Evolutionary conservation across 2,113 vertebrate species (phyloP).

Genomic region (Trochalopteron elliotii): DNA sequence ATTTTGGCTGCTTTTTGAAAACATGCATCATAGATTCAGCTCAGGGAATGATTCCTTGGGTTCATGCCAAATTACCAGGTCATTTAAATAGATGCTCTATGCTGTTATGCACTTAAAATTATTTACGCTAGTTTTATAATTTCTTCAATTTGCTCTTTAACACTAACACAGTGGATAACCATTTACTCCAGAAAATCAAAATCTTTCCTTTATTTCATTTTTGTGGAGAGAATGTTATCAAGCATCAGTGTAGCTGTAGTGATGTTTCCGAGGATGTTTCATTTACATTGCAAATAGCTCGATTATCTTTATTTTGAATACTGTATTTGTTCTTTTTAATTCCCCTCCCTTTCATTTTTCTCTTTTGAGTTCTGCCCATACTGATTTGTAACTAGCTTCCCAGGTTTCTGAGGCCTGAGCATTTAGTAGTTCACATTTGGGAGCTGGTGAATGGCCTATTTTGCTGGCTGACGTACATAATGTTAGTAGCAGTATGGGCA

Average conservation of each 20-base stretch:
- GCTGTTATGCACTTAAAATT: constrained; percentile 60
- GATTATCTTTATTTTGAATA: constrained; percentile 32
- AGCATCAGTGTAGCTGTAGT: background rate
- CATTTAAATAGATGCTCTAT: constrained; percentile 61
- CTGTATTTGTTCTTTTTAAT: constrained; percentile 29
- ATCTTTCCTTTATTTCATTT: constrained; percentile 55
- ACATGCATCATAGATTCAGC: constrained; percentile 54
- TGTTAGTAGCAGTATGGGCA: background rate
- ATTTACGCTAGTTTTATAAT: constrained; percentile 63
- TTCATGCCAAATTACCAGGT: constrained; percentile 53
- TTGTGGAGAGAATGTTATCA: background rate
- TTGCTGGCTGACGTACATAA: background rate
- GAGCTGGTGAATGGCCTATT: background rate
- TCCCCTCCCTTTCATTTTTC: background rate
- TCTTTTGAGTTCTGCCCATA: background rate
- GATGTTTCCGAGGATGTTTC: constrained; percentile 21
- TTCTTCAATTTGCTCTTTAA: constrained; percentile 61
- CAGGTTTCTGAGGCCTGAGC: background rate
- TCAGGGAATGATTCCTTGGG: constrained; percentile 53
- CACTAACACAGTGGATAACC: constrained; percentile 36
- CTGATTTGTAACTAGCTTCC: background rate
- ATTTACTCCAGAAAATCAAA: constrained; percentile 46
- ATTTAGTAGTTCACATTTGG: background rate
- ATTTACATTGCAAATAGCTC: constrained; percentile 27
- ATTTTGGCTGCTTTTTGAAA: constrained; percentile 58